Conservation (phyloP, 2,888 invertebrate genomes). For the Chymomyza caudatula region DNA sequence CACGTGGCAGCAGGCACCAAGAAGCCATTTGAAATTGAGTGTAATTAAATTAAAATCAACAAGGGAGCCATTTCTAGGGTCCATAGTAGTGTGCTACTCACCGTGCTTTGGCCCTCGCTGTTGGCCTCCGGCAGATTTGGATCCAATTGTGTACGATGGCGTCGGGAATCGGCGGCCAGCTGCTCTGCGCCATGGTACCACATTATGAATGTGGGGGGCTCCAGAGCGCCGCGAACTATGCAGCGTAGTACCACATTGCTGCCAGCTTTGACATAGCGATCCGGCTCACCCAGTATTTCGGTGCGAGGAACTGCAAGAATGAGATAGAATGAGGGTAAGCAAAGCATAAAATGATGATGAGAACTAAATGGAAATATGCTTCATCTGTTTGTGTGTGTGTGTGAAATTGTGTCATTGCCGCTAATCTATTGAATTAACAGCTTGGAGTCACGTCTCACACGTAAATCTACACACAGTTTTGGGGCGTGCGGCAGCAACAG, state of each 20-base stretch:
- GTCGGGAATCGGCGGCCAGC: slow-evolving; percentile 76
- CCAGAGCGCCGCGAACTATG: slow-evolving; percentile 92
- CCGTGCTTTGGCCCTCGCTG: slow-evolving; percentile 76
- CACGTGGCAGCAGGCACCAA: slow-evolving; percentile 18
- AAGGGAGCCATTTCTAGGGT: slow-evolving; percentile 54
- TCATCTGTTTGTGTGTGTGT: slow-evolving; percentile 1
- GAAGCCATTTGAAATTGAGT: slow-evolving; percentile 55
- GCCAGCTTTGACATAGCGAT: slow-evolving; percentile 93
- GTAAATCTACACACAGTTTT: slow-evolving; percentile 62
- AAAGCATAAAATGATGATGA: slow-evolving; percentile 15
- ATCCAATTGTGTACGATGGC: slow-evolving; percentile 77
- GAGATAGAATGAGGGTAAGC: not conserved
- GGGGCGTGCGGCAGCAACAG: slow-evolving; percentile 6
- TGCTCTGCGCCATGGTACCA: slow-evolving; percentile 87
- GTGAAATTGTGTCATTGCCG: slow-evolving; percentile 62
- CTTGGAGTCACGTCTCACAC: slow-evolving; percentile 66
- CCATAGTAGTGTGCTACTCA: slow-evolving; percentile 47
- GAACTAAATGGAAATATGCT: slow-evolving; percentile 3
- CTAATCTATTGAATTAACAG: slow-evolving; percentile 73
- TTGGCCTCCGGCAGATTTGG: slow-evolving; percentile 74
- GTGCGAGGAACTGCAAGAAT: slow-evolving; percentile 89
- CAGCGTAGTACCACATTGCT: slow-evolving; percentile 92
- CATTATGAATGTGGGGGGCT: slow-evolving; percentile 95
- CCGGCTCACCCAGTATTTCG: slow-evolving; percentile 92
- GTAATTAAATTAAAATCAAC: slow-evolving; percentile 69